Evolutionary conservation across 2,888 invertebrate species (phyloP).

Genomic region (Pandemis heparana): DNA sequence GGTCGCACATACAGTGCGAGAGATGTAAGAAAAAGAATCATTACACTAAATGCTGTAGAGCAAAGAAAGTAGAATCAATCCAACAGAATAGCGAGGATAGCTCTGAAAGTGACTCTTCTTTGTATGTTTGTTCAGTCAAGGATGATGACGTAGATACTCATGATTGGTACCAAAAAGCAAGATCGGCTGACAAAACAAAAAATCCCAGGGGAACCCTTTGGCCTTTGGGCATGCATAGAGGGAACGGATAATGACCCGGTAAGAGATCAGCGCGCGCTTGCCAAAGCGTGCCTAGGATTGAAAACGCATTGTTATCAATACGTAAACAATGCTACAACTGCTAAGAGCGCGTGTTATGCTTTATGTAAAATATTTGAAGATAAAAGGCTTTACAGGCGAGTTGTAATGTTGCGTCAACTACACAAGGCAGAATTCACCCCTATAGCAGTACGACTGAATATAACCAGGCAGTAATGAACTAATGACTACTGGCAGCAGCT

Average conservation of each 20-base stretch:
- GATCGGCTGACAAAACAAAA: too few relatives aligned
- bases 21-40: too few relatives aligned
- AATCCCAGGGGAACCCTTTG: too few relatives aligned
- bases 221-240: background rate
- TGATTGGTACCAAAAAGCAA: too few relatives aligned
- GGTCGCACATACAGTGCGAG: too few relatives aligned
- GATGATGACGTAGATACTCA: too few relatives aligned
- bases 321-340: background rate
- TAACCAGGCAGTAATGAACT: background rate
- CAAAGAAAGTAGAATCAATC: too few relatives aligned
- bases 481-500: background rate
- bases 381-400: background rate
- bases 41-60: too few relatives aligned
- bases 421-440: background rate
- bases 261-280: background rate
- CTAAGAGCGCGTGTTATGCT: background rate
- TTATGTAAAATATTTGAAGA: background rate
- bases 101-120: too few relatives aligned
- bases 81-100: too few relatives aligned
- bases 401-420: background rate
- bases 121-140: too few relatives aligned
- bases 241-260: background rate
- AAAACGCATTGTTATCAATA: background rate
- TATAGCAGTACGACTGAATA: slow-evolving; percentile 1
- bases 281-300: background rate